Evolutionary conservation across 2,113 vertebrate genomes (phyloP).

Genomic region (Pseudolaguvia tuberculata): DNA sequence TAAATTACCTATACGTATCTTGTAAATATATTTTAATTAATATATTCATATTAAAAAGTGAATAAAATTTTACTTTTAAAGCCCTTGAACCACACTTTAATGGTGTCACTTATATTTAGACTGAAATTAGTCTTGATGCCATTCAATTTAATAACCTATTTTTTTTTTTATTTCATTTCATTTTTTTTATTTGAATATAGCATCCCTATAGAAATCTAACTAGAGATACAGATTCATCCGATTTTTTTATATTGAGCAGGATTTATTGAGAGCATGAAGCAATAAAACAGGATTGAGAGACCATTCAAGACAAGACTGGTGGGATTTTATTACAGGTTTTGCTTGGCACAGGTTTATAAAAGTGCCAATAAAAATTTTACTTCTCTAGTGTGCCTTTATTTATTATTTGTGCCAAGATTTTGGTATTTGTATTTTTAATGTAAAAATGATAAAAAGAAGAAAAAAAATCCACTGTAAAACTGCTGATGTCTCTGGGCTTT

Average conservation of each 20-base stretch:
- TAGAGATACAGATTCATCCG: not conserved
- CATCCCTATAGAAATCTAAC: no score
- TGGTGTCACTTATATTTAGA: no score
- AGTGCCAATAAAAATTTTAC: not conserved
- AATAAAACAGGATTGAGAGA: not conserved
- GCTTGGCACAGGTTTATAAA: not conserved
- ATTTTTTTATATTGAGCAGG: constrained; percentile 6
- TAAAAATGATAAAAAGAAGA: not conserved
- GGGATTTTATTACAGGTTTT: not conserved
- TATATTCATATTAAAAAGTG: no score
- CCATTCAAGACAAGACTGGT: not conserved
- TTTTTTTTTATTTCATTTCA: not conserved
- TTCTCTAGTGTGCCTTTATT: not conserved
- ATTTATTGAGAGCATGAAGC: not conserved
- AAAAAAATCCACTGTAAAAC: not conserved
- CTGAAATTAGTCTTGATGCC: not conserved
- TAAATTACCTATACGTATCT: no score
- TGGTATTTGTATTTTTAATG: not conserved
- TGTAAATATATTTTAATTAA: no score
- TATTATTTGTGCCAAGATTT: not conserved
- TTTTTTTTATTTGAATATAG: not conserved
- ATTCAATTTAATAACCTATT: not conserved
- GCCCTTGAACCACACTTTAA: no score
- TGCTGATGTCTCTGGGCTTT: constrained; percentile 9
- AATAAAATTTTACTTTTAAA: no score